A percentile compares a stretch with the other conserved stretches of the same genome.
Evolutionary conservation across 2,113 vertebrate species (phyloP).

Genomic region (Phylloscopus whistleri): DNA sequence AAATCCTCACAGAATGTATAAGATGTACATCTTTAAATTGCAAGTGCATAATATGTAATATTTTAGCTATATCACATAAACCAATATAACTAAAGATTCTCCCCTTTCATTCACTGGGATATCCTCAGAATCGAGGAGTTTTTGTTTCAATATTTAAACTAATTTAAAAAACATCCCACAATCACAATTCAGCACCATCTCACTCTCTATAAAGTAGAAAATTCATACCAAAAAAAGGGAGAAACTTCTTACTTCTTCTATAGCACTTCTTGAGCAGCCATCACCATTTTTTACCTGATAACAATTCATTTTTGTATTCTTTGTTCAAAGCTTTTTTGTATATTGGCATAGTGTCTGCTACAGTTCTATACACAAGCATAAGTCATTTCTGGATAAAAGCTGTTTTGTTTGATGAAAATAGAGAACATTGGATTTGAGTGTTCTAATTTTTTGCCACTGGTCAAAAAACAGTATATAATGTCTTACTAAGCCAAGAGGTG

Average conservation of each 20-base stretch:
- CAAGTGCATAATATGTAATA: neutral
- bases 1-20: neutral
- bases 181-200: neutral
- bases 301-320: neutral
- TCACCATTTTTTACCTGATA: neutral
- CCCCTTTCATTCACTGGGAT: neutral
- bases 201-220: neutral
- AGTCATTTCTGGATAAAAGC: neutral
- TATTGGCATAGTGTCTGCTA: neutral
- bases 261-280: neutral
- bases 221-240: neutral
- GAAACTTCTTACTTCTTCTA: neutral
- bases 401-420: neutral
- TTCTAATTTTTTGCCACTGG: neutral
- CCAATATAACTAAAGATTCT: neutral
- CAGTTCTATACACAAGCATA: neutral
- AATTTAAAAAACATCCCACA: neutral
- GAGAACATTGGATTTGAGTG: neutral
- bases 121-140: accelerated
- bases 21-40: neutral
- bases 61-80: neutral
- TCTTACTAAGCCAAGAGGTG: neutral
- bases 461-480: neutral
- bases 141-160: neutral
- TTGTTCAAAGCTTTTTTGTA: neutral